Base-by-base conservation (phyloP, 2,113 vertebrate species). In the Hucho hucho region DNA sequence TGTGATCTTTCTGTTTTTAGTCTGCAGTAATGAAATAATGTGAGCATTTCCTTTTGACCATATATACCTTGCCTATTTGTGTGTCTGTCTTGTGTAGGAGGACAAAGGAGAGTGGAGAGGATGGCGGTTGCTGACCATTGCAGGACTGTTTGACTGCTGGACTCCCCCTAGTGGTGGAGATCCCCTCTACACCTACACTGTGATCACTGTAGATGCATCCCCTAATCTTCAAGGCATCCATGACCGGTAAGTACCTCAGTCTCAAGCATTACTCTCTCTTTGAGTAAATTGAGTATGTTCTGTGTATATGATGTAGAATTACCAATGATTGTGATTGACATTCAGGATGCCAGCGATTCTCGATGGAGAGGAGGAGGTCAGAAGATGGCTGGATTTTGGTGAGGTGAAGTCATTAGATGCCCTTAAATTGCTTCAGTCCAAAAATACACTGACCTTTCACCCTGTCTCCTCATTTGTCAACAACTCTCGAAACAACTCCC, bases 141-240 rank as follows among this genome's bases (percentile, higher is more conserved):
- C 97, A 0, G 98, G 98, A n/a, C 89, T 99, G 85, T 99, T 99
- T 9, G 97, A 99, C 88, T 93, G 95, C 81, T 99, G 98, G 98
- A 92, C 93, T 47, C 94, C 96, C 0, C 95, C 95, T 0, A 69
- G 69, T 0, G 96, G 96, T 74, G 96, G 93, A 73, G 95, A 97
- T 46, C 69, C 71, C 0, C 84, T 98, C 0, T 99, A 99, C 76
- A 95, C 94, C 0, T 99, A 97, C 76, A 96, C 92, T 2, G 83
- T 99, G 37, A 97, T 99, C 87, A 99, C 97, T 0, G 97, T 99
- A 74, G 89, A 94, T 2, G 92, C 97, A 3, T 95, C 96, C 64
- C 90, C 88, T 74, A 90, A 91, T 0, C 79, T 99, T 76, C 91
- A 94, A 76, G 90, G 87, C 89, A 97, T 99, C 85, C 98, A 99